Evolutionary conservation across 2,797 vertebrate species (phyloP), one percentile per base, ranked within the genome.

Genomic region (Luscinia luscinia): DNA sequence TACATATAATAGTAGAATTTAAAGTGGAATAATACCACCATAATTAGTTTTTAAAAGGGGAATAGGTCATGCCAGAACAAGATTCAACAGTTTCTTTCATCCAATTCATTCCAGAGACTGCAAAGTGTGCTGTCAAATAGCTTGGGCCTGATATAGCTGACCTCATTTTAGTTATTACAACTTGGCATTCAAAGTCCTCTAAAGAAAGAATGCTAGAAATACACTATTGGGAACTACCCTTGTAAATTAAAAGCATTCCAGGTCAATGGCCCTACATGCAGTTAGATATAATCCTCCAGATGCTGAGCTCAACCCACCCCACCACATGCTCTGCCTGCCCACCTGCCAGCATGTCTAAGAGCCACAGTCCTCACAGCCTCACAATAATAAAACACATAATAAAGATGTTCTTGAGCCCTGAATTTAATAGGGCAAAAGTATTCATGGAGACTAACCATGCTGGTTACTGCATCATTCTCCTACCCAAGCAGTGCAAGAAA

Each of bases 201-300:
- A 80, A 89, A 87, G 79, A 91, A 93, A 77, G n/a, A 85, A 89
- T n/a, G 12, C 58, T 89, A 69, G 62, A 91, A 93, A 87, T 48
- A 88, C 0, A 0, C 43, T 68, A 32, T 72, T 84, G 83, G 84
- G 85, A 94, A 30, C 73, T 94, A 90, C 67, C 54, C 51, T 69
- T 66, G n/a, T 40, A 89, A 91, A 94, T 87, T 41, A 57, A 85
- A 95, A 87, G 45, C 89, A 87, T 54, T 78, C 85, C 69, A 86
- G 85, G 77, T 93, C 90, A 88, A 51, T 48, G 55, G 24, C 62
- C 27, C 34, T 58, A 41, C n/a, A 51, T 2, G 2, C 43, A 69
- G 38, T 55, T 34, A 59, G 69, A 72, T 45, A 26, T 32, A 91
- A 84, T 46, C 12, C 26, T 85, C 76, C 79, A 93, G 85, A 87